A percentile compares a stretch with the other conserved stretches of the same genome.
These are phyloP conservation scores for Helarctos malayanus DNA, from an alignment of 2,797 vertebrate genomes.

Conservation along the genomic window DNA sequence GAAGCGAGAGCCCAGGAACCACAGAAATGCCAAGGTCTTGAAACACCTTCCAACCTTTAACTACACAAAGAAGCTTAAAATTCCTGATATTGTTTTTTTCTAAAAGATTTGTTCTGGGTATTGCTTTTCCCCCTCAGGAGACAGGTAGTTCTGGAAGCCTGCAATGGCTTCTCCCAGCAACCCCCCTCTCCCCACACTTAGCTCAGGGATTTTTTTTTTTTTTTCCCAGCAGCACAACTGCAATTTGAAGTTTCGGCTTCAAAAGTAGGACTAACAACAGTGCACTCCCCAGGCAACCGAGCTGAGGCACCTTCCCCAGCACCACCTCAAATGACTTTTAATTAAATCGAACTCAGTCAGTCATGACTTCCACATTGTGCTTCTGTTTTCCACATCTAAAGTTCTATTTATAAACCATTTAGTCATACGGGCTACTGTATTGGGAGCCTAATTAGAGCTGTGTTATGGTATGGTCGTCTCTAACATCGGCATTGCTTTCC, in stretches of 20 bases:
- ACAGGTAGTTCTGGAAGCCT: not conserved
- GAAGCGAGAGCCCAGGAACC: not conserved
- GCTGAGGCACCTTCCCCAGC: not conserved
- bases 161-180: not conserved
- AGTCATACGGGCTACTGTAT: constrained; percentile 57
- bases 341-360: constrained; percentile 67
- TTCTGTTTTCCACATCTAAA: constrained; percentile 51
- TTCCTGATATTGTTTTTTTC: not conserved
- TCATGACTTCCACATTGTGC: constrained; percentile 28
- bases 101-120: not conserved
- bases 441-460: constrained; percentile 49
- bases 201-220: not conserved
- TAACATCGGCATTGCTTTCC: not conserved
- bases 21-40: not conserved
- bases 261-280: constrained; percentile 1
- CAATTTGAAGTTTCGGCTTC: constrained; percentile 53
- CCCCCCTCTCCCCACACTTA: not conserved
- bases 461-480: not conserved
- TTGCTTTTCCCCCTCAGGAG: not conserved
- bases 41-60: not conserved
- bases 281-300: constrained; percentile 4
- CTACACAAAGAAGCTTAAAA: not conserved
- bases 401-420: constrained; percentile 70
- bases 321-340: constrained; percentile 72
- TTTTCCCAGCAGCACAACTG: not conserved